Percentiles rank a stretch among this genome's conserved stretches.
phyloP scores from a whole-genome alignment of 2,888 invertebrate species.

The Autographa pulchrina region DNA sequence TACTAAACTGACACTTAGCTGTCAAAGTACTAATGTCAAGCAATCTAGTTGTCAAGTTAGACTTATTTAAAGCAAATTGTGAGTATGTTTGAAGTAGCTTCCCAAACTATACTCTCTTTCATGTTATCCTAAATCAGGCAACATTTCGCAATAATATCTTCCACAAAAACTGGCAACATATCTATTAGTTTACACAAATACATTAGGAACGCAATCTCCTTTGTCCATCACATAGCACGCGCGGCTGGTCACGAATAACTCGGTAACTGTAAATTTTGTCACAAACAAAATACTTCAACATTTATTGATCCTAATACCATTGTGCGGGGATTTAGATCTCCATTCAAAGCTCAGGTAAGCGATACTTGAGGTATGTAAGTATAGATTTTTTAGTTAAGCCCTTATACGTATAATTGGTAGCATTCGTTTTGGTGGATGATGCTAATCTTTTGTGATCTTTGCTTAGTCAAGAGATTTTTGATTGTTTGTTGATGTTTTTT shows the following conservation, averaged over 20 bases:
- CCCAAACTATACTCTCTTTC: conserved; percentile 6
- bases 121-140: conserved; percentile 23
- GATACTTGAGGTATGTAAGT: conserved; percentile 69
- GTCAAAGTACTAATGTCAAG: no score
- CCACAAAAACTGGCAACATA: conserved; percentile 40
- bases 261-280: conserved; percentile 84
- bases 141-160: conserved; percentile 33
- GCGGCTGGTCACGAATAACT: conserved; percentile 68
- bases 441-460: conserved; percentile 73
- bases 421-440: conserved; percentile 76
- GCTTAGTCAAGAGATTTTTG: conserved; percentile 56
- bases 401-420: conserved; percentile 69
- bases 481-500: conserved; percentile 51
- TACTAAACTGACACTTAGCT: no score
- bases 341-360: conserved; percentile 83
- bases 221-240: conserved; percentile 71
- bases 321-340: conserved; percentile 78
- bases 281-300: conserved; percentile 77
- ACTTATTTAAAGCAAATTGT: background rate
- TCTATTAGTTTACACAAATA: conserved; percentile 50
- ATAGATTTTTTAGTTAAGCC: conserved; percentile 67
- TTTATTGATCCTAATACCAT: conserved; percentile 78
- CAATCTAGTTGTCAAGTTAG: background rate
- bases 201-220: conserved; percentile 65
- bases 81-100: background rate